A percentile compares a stretch with the other conserved stretches of the same genome.
Conservation (phyloP, 2,113 vertebrate species). For the Numenius arquata region DNA sequence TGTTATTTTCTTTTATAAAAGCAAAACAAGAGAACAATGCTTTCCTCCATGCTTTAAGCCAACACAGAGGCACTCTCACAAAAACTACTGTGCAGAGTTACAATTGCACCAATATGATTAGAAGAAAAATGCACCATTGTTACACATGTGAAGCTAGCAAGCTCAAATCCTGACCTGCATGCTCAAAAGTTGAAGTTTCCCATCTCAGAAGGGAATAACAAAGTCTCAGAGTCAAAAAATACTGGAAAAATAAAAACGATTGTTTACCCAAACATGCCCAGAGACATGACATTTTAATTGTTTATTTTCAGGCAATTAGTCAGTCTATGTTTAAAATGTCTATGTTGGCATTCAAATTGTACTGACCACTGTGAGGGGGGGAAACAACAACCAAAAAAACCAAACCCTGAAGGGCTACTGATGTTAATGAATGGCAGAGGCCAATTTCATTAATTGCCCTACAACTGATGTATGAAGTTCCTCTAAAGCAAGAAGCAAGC, state of each 20-base stretch:
- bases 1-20: not conserved
- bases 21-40: not conserved
- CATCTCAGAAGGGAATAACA: not conserved
- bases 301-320: not conserved
- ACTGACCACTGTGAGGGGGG: not conserved
- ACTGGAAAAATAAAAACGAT: rapidly evolving
- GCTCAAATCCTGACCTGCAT: not conserved
- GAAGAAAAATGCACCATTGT: not conserved
- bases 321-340: not conserved
- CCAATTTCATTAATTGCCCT: not conserved
- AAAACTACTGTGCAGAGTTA: not conserved
- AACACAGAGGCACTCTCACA: not conserved
- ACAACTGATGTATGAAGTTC: not conserved
- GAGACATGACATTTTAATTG: not conserved
- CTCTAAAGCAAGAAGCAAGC: not conserved
- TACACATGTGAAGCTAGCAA: not conserved
- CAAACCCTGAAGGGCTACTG: not conserved
- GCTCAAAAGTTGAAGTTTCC: not conserved
- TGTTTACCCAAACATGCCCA: not conserved
- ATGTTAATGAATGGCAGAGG: not conserved
- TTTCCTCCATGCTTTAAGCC: not conserved
- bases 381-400: not conserved
- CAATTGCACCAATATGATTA: not conserved
- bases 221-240: not conserved
- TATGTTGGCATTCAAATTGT: not conserved